Evolutionary conservation across 2,113 vertebrate genomes (phyloP).

Genomic region (Menidia beryllina): DNA sequence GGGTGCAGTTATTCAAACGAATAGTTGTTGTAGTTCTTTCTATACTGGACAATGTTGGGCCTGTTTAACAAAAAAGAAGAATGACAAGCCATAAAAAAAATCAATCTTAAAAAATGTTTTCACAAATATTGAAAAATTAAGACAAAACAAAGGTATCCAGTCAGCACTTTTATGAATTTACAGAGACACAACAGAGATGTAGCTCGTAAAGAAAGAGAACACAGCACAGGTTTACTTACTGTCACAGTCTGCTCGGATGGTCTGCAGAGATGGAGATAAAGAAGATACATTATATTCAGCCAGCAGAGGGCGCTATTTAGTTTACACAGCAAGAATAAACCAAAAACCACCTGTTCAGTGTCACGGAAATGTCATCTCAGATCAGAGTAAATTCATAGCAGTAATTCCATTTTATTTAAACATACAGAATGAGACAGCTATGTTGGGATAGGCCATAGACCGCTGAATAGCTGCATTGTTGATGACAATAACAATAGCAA

Average conservation of each 20-base stretch:
- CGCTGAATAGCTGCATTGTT: too few species aligned
- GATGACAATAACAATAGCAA: too few species aligned
- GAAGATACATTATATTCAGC: background rate
- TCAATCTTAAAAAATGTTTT: background rate
- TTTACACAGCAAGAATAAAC: constrained; percentile 5
- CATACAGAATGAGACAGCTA: background rate
- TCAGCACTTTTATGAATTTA: background rate
- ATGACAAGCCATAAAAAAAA: background rate
- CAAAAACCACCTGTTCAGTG: background rate
- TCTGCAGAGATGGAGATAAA: constrained; percentile 42
- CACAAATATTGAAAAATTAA: background rate
- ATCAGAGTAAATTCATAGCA: too few species aligned
- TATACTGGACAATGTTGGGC: too few species aligned
- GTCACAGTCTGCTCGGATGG: background rate
- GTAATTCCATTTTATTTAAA: too few species aligned
- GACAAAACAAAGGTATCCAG: too few species aligned
- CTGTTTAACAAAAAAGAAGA: background rate
- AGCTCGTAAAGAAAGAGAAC: background rate
- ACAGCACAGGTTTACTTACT: constrained; percentile 34
- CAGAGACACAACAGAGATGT: background rate
- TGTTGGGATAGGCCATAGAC: background rate
- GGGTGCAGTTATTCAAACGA: background rate
- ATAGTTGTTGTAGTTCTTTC: background rate
- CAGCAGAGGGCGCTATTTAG: constrained; percentile 63
- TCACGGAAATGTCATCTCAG: background rate